Conservation (phyloP, 2,797 vertebrate species). For the Triplophysa yarkandensis region DNA sequence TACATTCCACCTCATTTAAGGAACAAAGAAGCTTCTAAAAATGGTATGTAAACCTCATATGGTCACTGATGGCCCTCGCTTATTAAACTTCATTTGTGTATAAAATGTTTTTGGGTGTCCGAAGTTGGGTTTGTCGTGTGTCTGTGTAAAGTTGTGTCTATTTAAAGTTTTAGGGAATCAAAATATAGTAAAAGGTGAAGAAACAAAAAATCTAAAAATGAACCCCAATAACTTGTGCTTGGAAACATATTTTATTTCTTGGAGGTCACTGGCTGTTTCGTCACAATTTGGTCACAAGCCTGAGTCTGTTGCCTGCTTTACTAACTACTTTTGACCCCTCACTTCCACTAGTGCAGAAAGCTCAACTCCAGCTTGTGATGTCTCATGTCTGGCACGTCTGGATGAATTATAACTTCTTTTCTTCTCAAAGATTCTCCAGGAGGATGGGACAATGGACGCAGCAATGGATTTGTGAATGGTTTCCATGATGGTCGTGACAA, state of each 20-base stretch:
- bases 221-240: no score
- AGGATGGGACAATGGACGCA: conserved; percentile 74
- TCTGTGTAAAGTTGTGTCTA: no score
- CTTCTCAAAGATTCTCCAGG: conserved; percentile 65
- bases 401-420: neutral
- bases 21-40: conserved; percentile 88
- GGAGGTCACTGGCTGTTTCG: neutral
- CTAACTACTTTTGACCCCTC: neutral
- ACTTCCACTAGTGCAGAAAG: neutral
- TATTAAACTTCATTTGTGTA: no score
- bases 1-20: conserved; percentile 96
- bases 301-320: neutral
- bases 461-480: conserved; percentile 79
- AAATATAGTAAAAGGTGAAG: no score
- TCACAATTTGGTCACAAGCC: neutral
- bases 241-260: neutral
- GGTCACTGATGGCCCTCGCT: no score
- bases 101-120: no score
- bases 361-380: neutral
- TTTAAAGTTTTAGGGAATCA: no score
- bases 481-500: conserved; percentile 74
- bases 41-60: conserved; percentile 71
- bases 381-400: neutral
- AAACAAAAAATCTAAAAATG: neutral
- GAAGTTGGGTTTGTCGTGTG: no score